A percentile compares a stretch with the other conserved stretches of the same genome.
Conservation (phyloP, 1,140 invertebrate genomes). For the Teleogryllus occipitalis region DNA sequence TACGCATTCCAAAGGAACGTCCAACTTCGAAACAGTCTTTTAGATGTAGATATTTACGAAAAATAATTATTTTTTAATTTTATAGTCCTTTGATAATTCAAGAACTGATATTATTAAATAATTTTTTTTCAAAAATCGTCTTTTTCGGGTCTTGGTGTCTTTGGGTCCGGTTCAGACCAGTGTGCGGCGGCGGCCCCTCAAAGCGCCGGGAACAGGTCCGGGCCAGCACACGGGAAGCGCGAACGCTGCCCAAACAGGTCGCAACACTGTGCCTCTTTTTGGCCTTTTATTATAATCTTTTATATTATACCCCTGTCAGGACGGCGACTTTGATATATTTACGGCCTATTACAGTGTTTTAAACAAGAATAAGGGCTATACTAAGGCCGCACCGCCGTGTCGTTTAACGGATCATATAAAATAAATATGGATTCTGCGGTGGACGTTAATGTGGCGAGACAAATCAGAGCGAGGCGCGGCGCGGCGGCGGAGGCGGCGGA, state of each 20-base stretch:
- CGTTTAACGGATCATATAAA: slow-evolving; percentile 5
- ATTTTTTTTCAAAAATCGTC: no score
- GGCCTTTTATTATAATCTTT: background rate
- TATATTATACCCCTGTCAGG: background rate
- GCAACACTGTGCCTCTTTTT: background rate
- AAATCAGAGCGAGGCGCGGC: background rate
- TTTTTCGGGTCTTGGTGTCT: background rate
- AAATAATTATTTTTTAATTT: no score
- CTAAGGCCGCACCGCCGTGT: background rate
- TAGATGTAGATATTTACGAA: no score
- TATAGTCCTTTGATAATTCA: no score
- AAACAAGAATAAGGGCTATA: slow-evolving; percentile 1
- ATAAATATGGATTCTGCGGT: slow-evolving; percentile 1
- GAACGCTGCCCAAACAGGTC: background rate
- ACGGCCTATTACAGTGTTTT: slow-evolving; percentile 4
- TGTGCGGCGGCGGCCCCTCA: background rate
- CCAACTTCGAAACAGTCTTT: no score
- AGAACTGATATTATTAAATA: no score
- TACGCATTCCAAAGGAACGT: no score
- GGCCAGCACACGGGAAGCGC: background rate
- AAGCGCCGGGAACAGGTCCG: background rate
- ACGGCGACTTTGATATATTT: background rate
- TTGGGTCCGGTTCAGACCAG: background rate
- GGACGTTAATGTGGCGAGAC: background rate
- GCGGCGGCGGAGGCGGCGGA: no score